phyloP scores from a whole-genome alignment of 2,888 invertebrate species.

The Himalopsyche tibetana region DNA sequence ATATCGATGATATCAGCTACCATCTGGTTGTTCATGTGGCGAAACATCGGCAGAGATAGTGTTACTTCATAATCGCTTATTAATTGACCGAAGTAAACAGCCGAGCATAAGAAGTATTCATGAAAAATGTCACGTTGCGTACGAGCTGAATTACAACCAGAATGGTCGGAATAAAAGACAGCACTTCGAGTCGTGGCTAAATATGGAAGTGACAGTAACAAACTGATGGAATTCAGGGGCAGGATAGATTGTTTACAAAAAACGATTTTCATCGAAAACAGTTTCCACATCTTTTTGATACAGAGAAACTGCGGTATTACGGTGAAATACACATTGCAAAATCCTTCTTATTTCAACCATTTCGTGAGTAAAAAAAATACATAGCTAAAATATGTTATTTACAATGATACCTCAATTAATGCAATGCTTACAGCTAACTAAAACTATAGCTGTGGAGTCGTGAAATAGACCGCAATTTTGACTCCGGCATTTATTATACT shows the following conservation, averaged over 20 bases:
- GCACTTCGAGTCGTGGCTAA: slow-evolving; percentile 26
- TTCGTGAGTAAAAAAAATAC: too few relatives aligned
- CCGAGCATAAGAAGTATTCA: not conserved
- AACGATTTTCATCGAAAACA: too few relatives aligned
- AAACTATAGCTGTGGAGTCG: too few relatives aligned
- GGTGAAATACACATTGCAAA: too few relatives aligned
- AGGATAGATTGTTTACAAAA: not conserved
- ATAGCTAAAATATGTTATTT: too few relatives aligned
- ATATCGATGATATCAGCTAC: not conserved
- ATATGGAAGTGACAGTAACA: slow-evolving; percentile 42
- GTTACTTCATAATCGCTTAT: slow-evolving; percentile 51
- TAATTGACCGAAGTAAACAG: slow-evolving; percentile 38
- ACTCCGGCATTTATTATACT: too few relatives aligned
- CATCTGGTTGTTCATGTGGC: not conserved
- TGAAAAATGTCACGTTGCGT: not conserved
- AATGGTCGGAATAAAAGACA: not conserved
- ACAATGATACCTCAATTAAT: too few relatives aligned
- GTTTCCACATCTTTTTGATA: too few relatives aligned
- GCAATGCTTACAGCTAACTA: too few relatives aligned
- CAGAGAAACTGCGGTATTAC: too few relatives aligned
- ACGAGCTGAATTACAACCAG: slow-evolving; percentile 1
- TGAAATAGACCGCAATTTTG: too few relatives aligned
- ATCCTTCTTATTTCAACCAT: too few relatives aligned
- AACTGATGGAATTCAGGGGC: not conserved
- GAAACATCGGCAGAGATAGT: not conserved